Evolutionary conservation across 2,113 vertebrate genomes (phyloP).

Genomic region (Anarhynchus alexandrinus): DNA sequence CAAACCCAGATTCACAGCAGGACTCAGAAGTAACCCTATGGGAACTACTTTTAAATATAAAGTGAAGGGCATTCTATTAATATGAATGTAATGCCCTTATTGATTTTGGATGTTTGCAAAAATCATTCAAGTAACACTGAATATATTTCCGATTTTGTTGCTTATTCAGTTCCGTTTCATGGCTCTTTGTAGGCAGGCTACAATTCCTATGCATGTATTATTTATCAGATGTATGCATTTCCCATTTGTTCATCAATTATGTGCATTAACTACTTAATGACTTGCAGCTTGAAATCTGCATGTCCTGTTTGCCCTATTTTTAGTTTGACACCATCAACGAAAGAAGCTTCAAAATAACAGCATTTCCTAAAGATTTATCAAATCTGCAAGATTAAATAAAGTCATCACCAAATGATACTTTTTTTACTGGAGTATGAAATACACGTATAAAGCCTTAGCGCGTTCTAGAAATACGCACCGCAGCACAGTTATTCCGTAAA

Average conservation of each 20-base stretch:
- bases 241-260: not conserved
- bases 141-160: not conserved
- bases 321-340: not conserved
- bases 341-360: not conserved
- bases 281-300: not conserved
- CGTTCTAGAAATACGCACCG: not conserved
- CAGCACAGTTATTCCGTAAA: not conserved
- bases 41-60: not conserved
- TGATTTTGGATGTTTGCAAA: not conserved
- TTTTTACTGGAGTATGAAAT: not conserved
- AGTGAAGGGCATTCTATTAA: not conserved
- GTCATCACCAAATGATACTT: not conserved
- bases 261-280: constrained; percentile 1
- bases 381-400: not conserved
- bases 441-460: not conserved
- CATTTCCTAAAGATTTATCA: not conserved
- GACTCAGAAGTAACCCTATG: not conserved
- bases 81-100: not conserved
- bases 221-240: not conserved
- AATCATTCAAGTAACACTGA: not conserved
- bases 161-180: not conserved
- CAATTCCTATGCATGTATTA: not conserved
- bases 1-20: not conserved
- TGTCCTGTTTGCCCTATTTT: not conserved
- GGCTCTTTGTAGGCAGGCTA: not conserved